phyloP scores from a whole-genome alignment of 2,113 vertebrate genomes.

The Chunga burmeisteri region DNA sequence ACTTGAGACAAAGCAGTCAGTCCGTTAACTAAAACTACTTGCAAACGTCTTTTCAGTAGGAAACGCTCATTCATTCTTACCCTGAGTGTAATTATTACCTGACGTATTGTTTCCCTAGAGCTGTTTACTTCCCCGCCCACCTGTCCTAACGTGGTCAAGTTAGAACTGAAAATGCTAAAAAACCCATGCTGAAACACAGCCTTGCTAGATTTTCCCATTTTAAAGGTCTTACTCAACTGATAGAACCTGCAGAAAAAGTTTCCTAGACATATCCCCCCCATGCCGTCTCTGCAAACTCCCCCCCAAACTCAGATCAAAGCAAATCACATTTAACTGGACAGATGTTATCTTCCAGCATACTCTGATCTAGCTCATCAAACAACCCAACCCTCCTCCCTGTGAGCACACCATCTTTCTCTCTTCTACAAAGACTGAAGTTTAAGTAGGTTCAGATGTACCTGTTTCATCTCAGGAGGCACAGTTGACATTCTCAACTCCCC shows the following conservation, averaged over 20 bases:
- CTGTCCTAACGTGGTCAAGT: neutral
- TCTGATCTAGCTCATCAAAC: neutral
- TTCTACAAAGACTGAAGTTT: neutral
- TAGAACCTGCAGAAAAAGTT: neutral
- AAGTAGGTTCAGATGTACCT: neutral
- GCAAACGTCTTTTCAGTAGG: neutral
- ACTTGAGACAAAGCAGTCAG: neutral
- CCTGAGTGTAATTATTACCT: neutral
- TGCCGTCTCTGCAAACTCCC: neutral
- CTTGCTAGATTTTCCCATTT: neutral
- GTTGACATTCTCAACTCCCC: neutral
- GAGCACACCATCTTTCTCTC: neutral
- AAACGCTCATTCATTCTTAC: neutral
- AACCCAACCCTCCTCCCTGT: neutral
- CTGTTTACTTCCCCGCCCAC: neutral
- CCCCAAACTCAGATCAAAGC: neutral
- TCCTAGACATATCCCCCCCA: neutral
- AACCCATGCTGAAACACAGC: fast-evolving
- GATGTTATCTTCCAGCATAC: neutral
- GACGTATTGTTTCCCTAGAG: neutral
- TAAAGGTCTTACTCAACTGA: neutral
- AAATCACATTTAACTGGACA: neutral
- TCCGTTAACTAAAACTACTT: neutral
- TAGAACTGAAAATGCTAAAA: neutral
- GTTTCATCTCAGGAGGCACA: neutral